Base-by-base conservation (phyloP, 2,113 vertebrate genomes). In the Scolopax mira region DNA sequence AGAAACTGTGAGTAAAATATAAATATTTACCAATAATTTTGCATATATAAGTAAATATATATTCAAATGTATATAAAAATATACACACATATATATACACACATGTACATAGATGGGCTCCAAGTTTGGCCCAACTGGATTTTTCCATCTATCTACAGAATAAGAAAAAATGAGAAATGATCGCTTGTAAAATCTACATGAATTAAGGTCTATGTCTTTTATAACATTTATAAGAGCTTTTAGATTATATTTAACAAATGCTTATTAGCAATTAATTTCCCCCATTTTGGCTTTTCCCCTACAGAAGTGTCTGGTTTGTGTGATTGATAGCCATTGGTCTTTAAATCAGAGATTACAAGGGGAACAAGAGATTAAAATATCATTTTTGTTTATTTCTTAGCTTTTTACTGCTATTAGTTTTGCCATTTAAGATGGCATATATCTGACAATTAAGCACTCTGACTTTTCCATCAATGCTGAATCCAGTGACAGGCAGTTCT, bases 371-470 rank as follows among this genome's bases (percentile, higher is more conserved):
- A 54, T 28, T 60, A 79, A 87, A 91, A 94, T 67, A 92, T 44
- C 58, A 33, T 16, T 11, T 55, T 75, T 84, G 3, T 58, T 87
- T 93, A 30, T 85, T 52, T 74, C 48, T 73, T 69, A 69, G 13
- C 17, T 80, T 77, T 91, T 80, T 81, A 31, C 18, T 72, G 66
- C 11, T 58, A 42, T 46, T 78, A 78, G 8, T 48, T 90, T 87
- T 80, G 42, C 35, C 57, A 83, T 91, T 88, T 90, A 33, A 69
- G 27, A 27, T 81, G 52, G 21, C 60, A 75, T 81, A 89, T 83
- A 92, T 69, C 60, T 93, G 64, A 81, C 84, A 96, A 92, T 89
- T 95, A 90, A 54, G n/a, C 42, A 84, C 11, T 17, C 31, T 27
- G 58, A 72, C 41, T 90, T 90, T 88, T 71, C 35, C 33, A 23